Evolutionary conservation across 2,113 vertebrate species (phyloP).

Genomic region (Sceloporus tristichus): DNA sequence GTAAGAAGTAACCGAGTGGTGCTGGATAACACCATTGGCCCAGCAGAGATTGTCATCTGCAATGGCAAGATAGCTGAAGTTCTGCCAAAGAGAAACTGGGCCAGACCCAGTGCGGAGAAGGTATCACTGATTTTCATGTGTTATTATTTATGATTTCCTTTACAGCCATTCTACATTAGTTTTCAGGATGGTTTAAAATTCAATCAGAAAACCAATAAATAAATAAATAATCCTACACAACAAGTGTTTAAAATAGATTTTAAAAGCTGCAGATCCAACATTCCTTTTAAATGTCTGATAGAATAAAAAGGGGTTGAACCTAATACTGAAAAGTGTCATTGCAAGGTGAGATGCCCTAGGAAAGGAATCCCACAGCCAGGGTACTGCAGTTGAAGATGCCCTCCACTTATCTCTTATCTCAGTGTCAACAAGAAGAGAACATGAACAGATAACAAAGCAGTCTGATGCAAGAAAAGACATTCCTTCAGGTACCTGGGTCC

Average conservation of each 20-base stretch:
- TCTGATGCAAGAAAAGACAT: too few relatives aligned
- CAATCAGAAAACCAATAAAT: neutral
- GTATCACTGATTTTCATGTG: neutral
- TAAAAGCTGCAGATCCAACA: neutral
- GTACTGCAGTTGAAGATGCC: too few relatives aligned
- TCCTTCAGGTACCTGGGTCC: too few relatives aligned
- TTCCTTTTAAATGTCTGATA: neutral
- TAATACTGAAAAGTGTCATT: neutral
- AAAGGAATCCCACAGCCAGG: neutral
- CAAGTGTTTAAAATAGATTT: neutral
- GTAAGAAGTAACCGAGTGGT: constrained; percentile 81
- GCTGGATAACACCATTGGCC: constrained; percentile 65
- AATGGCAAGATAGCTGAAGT: constrained; percentile 79
- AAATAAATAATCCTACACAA: neutral
- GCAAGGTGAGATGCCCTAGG: neutral
- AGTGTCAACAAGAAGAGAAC: too few relatives aligned
- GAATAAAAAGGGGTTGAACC: neutral
- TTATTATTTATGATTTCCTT: neutral
- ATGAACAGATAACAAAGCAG: too few relatives aligned
- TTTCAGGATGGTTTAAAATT: constrained; percentile 3
- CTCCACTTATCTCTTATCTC: too few relatives aligned
- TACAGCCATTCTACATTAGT: neutral
- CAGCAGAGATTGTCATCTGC: constrained; percentile 79
- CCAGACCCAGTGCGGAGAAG: constrained; percentile 32
- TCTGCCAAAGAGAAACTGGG: constrained; percentile 36